phyloP scores from a whole-genome alignment of 2,797 vertebrate species.

The Zonotrichia albicollis region DNA sequence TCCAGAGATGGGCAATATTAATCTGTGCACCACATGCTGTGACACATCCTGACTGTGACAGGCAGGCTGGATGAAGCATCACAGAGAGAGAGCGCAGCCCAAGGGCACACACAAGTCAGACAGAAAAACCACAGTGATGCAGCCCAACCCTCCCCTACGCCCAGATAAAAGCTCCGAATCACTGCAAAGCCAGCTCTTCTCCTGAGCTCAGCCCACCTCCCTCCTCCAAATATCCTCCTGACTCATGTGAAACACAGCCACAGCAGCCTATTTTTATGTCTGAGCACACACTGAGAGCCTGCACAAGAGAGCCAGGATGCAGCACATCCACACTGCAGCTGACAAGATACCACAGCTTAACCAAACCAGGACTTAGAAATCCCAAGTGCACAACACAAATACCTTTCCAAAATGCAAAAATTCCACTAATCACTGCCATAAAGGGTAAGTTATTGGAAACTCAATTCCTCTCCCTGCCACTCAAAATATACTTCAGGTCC shows the following conservation, averaged over 20 bases:
- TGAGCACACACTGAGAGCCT: background rate
- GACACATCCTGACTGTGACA: background rate
- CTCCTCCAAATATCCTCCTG: constrained; percentile 48
- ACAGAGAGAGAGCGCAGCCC: background rate
- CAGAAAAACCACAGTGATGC: background rate
- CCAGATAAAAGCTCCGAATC: background rate
- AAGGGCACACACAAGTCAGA: background rate
- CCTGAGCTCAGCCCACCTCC: constrained; percentile 39
- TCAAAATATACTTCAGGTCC: background rate
- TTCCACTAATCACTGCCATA: background rate
- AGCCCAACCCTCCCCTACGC: background rate
- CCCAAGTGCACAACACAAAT: background rate
- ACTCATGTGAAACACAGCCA: background rate
- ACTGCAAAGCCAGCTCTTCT: constrained; percentile 5
- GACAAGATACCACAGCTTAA: background rate
- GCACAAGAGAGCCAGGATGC: background rate
- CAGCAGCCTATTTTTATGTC: constrained; percentile 33
- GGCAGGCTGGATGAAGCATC: background rate
- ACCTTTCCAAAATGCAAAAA: background rate
- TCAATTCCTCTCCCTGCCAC: background rate
- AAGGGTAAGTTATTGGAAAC: background rate
- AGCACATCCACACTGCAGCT: background rate
- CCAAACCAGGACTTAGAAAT: background rate
- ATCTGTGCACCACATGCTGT: background rate
- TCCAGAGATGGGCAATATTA: background rate